phyloP scores from a whole-genome alignment of 1,140 invertebrate species.

The Saxidomus purpurata region DNA sequence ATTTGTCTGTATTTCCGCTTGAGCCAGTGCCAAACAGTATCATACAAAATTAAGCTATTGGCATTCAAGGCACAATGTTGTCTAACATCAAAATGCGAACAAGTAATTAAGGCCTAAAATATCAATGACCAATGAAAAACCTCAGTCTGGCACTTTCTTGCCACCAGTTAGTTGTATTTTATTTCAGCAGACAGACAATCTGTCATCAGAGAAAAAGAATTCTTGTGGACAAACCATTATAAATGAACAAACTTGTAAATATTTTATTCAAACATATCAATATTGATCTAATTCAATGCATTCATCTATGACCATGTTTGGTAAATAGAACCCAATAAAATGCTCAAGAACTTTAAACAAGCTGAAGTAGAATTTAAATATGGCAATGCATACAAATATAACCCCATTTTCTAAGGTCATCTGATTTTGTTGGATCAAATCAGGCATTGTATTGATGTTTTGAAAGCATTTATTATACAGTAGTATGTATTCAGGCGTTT shows the following conservation, averaged over 20 bases:
- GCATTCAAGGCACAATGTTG: too few species aligned
- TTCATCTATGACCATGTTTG: slow-evolving; percentile 15
- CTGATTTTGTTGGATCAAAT: neutral
- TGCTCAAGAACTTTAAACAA: neutral
- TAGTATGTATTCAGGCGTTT: too few species aligned
- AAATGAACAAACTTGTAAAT: slow-evolving; percentile 49
- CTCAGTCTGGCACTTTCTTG: neutral
- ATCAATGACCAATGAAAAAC: too few species aligned
- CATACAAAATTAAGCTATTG: too few species aligned
- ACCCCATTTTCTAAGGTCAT: neutral
- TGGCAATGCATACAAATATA: neutral
- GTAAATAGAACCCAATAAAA: slow-evolving; percentile 10
- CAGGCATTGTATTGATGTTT: too few species aligned
- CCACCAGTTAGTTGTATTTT: neutral
- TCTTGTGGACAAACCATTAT: slow-evolving; percentile 36
- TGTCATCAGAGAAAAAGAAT: neutral
- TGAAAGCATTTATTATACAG: too few species aligned
- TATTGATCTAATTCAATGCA: slow-evolving; percentile 27
- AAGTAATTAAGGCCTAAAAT: too few species aligned
- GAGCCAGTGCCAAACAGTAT: too few species aligned
- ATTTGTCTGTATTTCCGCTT: too few species aligned
- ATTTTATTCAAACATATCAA: slow-evolving; percentile 44
- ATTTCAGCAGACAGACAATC: neutral
- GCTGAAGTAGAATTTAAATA: slow-evolving; percentile 5
- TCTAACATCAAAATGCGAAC: too few species aligned